phyloP scores from a whole-genome alignment of 2,113 vertebrate species.

The Uropsilus gracilis region DNA sequence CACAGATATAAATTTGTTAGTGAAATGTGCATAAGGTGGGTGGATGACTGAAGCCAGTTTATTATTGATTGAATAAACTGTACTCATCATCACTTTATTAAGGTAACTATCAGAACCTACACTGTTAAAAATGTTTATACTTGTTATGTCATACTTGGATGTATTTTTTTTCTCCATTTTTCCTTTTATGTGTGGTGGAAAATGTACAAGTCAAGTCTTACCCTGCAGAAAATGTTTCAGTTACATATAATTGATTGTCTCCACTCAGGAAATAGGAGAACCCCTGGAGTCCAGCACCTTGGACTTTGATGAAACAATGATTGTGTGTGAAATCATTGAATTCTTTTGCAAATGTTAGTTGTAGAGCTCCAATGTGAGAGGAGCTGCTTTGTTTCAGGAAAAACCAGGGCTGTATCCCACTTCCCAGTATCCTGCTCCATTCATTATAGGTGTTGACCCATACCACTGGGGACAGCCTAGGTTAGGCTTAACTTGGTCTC shows the following conservation, averaged over 20 bases:
- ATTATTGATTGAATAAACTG: constrained; percentile 9
- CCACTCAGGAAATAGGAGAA: not conserved
- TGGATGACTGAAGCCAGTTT: not conserved
- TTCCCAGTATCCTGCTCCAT: not conserved
- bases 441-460: not conserved
- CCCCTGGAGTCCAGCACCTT: not conserved
- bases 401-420: not conserved
- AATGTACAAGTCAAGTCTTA: not conserved
- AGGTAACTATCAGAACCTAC: not conserved
- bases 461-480: not conserved
- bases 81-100: not conserved
- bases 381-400: not conserved
- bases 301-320: not conserved
- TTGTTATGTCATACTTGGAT: not conserved
- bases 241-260: not conserved
- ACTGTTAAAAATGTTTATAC: not conserved
- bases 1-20: too few species aligned
- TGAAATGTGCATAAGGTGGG: not conserved
- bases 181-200: not conserved
- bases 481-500: not conserved
- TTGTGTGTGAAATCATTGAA: not conserved
- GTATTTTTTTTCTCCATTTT: not conserved
- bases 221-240: not conserved
- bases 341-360: not conserved
- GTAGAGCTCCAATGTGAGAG: not conserved